Evolutionary conservation across 2,113 vertebrate species (phyloP).

Genomic region (Azemiops feae): DNA sequence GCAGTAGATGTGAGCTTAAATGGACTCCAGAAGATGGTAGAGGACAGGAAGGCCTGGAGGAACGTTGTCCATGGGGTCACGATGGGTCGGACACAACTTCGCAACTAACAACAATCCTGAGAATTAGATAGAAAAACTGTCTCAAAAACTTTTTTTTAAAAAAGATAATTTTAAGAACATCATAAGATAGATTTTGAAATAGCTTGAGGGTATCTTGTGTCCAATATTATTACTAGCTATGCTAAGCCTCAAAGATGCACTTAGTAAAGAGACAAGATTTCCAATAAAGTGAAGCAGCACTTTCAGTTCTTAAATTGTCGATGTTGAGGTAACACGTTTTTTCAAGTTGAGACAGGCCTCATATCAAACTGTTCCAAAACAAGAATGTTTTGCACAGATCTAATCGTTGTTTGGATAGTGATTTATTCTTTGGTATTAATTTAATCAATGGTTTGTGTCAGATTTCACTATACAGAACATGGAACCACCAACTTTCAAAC

Average conservation of each 20-base stretch:
- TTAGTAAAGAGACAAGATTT: background rate
- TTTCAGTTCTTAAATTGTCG: background rate
- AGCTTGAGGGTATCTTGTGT: background rate
- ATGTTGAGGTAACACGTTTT: background rate
- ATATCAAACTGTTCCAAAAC: background rate
- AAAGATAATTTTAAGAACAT: background rate
- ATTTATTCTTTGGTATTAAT: background rate
- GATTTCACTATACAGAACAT: background rate
- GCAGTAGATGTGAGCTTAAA: too few relatives aligned
- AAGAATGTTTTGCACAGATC: background rate
- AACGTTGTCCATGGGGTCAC: too few relatives aligned
- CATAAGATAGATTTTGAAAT: background rate
- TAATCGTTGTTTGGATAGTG: background rate
- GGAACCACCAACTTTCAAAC: background rate
- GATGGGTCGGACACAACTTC: too few relatives aligned
- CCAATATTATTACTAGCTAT: background rate
- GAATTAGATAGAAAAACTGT: background rate
- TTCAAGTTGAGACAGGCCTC: background rate
- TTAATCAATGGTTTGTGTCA: background rate
- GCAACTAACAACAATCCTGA: too few relatives aligned
- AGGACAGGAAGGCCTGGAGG: too few relatives aligned
- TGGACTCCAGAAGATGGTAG: too few relatives aligned
- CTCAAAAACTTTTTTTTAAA: background rate
- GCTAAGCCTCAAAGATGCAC: background rate
- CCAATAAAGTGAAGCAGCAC: background rate